Percentiles rank a stretch among this genome's conserved stretches.
Evolutionary conservation across 2,888 invertebrate species (phyloP).

Genomic region (Drosophila prostipennis): DNA sequence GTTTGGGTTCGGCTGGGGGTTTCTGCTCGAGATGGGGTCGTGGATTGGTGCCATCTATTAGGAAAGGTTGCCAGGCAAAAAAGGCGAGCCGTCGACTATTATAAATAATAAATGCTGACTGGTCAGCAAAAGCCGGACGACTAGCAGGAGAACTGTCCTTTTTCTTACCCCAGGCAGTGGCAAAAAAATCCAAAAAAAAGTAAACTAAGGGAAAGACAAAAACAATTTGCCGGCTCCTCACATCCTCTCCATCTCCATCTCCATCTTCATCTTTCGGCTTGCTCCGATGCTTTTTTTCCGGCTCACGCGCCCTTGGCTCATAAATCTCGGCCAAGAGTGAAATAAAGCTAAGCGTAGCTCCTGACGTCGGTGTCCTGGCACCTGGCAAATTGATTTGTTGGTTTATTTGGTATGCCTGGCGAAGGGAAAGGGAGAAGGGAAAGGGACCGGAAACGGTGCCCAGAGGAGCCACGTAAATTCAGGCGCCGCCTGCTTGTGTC

Average conservation of each 20-base stretch:
- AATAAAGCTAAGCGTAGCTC: conserved; percentile 75
- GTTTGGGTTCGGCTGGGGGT: not conserved
- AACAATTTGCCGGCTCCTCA: conserved; percentile 66
- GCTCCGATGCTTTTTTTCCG: conserved; percentile 57
- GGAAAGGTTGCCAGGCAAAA: conserved; percentile 75
- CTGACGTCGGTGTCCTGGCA: conserved; percentile 57
- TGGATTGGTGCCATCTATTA: conserved; percentile 65
- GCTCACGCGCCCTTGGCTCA: conserved; percentile 77
- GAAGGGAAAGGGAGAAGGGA: conserved; percentile 2
- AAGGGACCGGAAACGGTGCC: conserved; percentile 16
- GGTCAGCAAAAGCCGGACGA: conserved; percentile 58
- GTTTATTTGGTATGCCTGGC: conserved; percentile 66
- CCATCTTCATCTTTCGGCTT: conserved; percentile 17
- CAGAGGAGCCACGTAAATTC: conserved; percentile 53
- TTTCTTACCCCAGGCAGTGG: conserved; percentile 37
- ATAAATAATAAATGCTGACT: conserved; percentile 80
- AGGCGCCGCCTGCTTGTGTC: conserved; percentile 72
- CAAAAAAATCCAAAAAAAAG: conserved; percentile 13
- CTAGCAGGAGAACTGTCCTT: conserved; percentile 27
- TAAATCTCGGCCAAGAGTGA: conserved; percentile 78
- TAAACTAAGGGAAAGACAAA: conserved; percentile 50
- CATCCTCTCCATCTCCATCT: conserved; percentile 1
- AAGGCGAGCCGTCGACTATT: conserved; percentile 71
- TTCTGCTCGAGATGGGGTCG: not conserved
- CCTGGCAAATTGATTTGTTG: conserved; percentile 79